Evolutionary conservation across 35 echinoderm and acorn worm species (phyloP), one percentile per base, ranked within the genome.

Genomic region (Nesometra sesokonis): DNA sequence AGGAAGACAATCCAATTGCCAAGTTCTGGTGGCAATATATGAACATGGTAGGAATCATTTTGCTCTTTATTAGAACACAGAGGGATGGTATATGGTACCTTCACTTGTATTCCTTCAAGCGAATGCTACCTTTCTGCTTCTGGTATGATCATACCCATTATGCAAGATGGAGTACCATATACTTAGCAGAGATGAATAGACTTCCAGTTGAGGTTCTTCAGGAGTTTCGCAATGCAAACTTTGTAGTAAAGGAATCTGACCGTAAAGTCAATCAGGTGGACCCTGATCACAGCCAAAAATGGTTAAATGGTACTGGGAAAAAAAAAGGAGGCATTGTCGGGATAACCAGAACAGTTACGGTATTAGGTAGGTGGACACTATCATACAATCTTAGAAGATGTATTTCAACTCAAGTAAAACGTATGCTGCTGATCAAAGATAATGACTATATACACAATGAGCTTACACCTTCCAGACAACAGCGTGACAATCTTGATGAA

Each of bases 281-380:
- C 34, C 85, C 85, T 9, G 85, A 86, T 33, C 85, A 86, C 23
- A 34, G 23, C n/a, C n/a, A n/a, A n/a, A n/a, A n/a, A n/a, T n/a
- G n/a, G n/a, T n/a, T n/a, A n/a, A n/a, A n/a, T n/a, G 89, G 78
- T 35, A 93, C 32, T n/a, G 91, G 82, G 86, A 93, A 93, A 77
- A 85, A 67, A 40, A 46, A 83, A 21, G 82, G 82, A 35, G 87
- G 87, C 11, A 89, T 89, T 13, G 33, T 93, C 80, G 91, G 91
- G 15, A 93, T 93, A 17, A 93, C 77, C 27, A 89, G 82, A 33
- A 89, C 87, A 52, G 89, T 9, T 1, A n/a, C n/a, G n/a, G n/a
- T n/a, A n/a, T n/a, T n/a, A n/a, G n/a, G n/a, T n/a, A n/a, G n/a
- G n/a, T n/a, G n/a, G n/a, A n/a, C n/a, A n/a, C n/a, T n/a, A n/a